A percentile compares a stretch with the other conserved stretches of the same genome.
phyloP scores from a whole-genome alignment of 2,797 vertebrate species.

The Botia kubotai region DNA sequence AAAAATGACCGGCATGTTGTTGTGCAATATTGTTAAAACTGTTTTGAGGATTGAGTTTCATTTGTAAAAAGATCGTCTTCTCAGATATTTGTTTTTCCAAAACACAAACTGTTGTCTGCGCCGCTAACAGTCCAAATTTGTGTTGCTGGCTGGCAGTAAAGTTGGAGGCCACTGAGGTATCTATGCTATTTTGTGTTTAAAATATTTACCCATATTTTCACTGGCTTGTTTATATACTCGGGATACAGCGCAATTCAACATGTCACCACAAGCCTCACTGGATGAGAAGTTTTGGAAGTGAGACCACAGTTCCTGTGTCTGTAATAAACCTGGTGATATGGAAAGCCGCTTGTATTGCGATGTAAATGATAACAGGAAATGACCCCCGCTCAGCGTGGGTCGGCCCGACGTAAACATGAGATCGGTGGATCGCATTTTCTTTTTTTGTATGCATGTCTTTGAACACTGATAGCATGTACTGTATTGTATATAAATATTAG shows the following conservation, averaged over 20 bases:
- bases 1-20: not conserved
- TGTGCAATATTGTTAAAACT: not conserved
- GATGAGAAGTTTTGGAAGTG: slow-evolving; percentile 46
- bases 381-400: not conserved
- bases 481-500: not conserved
- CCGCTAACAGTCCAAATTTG: slow-evolving; percentile 52
- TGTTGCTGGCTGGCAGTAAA: slow-evolving; percentile 58
- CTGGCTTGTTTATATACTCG: slow-evolving; percentile 68
- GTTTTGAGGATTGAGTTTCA: not conserved
- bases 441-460: too few species aligned
- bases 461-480: not conserved
- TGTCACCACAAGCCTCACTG: slow-evolving; percentile 52
- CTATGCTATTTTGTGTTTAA: slow-evolving; percentile 63
- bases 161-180: slow-evolving; percentile 57
- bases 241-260: slow-evolving; percentile 64
- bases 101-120: slow-evolving; percentile 30
- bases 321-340: slow-evolving; percentile 31
- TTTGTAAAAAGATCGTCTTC: not conserved
- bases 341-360: not conserved
- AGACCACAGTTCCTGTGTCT: slow-evolving; percentile 5
- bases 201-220: slow-evolving; percentile 54
- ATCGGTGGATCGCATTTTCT: not conserved
- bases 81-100: slow-evolving; percentile 9
- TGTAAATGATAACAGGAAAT: slow-evolving; percentile 3
- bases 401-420: not conserved